Conservation (phyloP, 2,797 vertebrate species). For the Mus caroli region DNA sequence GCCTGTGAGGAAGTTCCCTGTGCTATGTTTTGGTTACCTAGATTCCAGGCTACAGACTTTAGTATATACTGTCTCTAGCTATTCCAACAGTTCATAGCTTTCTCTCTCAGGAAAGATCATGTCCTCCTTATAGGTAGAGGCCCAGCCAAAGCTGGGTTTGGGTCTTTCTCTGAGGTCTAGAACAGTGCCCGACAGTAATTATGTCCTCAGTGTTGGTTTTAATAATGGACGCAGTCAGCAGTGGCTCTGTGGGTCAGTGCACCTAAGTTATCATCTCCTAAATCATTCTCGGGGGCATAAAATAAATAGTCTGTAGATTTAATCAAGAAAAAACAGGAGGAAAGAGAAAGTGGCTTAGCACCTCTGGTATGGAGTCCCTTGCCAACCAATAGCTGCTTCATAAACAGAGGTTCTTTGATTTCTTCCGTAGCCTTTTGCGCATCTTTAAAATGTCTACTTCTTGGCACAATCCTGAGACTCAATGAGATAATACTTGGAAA, state of each 20-base stretch:
- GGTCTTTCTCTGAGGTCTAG: neutral
- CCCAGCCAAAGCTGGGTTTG: neutral
- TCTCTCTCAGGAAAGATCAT: slow-evolving; percentile 23
- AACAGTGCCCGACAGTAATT: neutral
- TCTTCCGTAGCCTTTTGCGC: neutral
- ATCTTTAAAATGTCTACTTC: slow-evolving; percentile 38
- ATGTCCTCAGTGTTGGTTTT: neutral
- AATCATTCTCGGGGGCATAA: neutral
- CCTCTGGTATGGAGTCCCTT: neutral
- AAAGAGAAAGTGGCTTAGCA: neutral
- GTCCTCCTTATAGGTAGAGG: neutral
- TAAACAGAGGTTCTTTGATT: neutral
- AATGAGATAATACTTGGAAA: slow-evolving; percentile 46
- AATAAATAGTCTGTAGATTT: neutral
- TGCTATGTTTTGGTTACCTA: neutral
- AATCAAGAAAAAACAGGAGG: neutral
- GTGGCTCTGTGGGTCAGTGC: neutral
- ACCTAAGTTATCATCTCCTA: slow-evolving; percentile 1
- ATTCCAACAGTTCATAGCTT: neutral
- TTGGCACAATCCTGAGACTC: neutral
- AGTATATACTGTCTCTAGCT: neutral
- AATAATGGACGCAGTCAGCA: neutral
- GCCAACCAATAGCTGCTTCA: neutral
- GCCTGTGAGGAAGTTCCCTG: neutral
- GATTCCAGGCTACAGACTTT: neutral